Base-by-base conservation (phyloP, 2,797 vertebrate species). In the Crax fasciolata region DNA sequence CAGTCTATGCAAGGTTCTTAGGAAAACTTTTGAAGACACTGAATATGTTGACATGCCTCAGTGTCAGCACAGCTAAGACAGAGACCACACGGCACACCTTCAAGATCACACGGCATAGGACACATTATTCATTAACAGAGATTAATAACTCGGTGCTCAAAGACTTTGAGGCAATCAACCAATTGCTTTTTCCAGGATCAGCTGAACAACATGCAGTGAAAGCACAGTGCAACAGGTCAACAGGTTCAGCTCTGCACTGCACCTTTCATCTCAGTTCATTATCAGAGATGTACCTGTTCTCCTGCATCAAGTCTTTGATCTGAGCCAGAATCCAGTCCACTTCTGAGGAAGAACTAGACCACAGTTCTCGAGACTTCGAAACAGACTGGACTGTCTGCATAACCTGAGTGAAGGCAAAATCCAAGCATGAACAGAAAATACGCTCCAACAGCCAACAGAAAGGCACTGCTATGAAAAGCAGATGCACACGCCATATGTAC, bases 291-390 rank as follows among this genome's bases (percentile, higher is more conserved):
- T 66, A 99, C 98, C 98, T 98, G 62, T 98, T 98, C 62, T 99
- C 99, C 74, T 98, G 83, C 67, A 98, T 83, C 70, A 99, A 98
- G 91, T 98, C 98, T 91, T 99, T 99, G 90, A 99, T 98, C 96
- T 99, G 99, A 70, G 98, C 98, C n/a, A 99, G 98, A 76, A 99
- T 97, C 98, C 98, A 98, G 95, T 98, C 98, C 97, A 99, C 91
- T 92, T 99, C 98, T 58, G 98, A 98, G 66, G 98, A 98, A 13
- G 98, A 97, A n/a, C 97, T 92, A 1, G 96, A 98, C 98, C 98
- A 99, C 21, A 77, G 17, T 18, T 97, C 98, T 90, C 67, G 85
- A 44, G 96, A 95, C 44, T 96, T 97, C 8, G 96, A 97, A 35
- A 97, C 89, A 89, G 96, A 94, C 8, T 97, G 96, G 10, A 90